These are phyloP conservation scores for Temnothorax curvispinosus DNA, from an alignment of 1,140 invertebrate species.

Conservation along the genomic window DNA sequence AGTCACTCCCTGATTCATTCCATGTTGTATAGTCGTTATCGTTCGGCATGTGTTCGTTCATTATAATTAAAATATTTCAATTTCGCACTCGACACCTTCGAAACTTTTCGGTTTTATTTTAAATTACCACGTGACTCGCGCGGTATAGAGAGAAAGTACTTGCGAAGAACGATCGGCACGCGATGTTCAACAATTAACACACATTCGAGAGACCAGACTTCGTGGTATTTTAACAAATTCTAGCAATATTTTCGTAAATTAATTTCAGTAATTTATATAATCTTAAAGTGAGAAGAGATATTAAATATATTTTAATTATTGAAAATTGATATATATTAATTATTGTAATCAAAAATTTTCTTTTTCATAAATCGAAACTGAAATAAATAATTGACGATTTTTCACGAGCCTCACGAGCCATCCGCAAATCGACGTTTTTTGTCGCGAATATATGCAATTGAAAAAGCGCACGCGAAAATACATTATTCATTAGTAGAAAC, in stretches of 20 bases:
- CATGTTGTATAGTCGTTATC: not conserved
- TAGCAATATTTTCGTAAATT: not conserved
- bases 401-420: not conserved
- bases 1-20: not conserved
- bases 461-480: not conserved
- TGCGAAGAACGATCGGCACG: not conserved
- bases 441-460: not conserved
- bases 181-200: not conserved
- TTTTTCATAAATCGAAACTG: not conserved
- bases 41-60: not conserved
- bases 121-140: not conserved
- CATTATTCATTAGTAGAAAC: not conserved
- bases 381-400: not conserved
- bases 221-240: not conserved
- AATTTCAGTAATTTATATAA: not conserved
- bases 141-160: not conserved
- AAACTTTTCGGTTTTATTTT: not conserved
- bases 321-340: not conserved
- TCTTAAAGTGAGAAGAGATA: not conserved
- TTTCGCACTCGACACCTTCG: not conserved
- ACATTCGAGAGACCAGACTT: not conserved
- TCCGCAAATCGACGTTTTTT: not conserved
- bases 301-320: not conserved
- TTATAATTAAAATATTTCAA: slow-evolving; percentile 27
- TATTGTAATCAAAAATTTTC: not conserved